These are phyloP conservation scores for Epinotia demarniana DNA, from an alignment of 2,888 invertebrate genomes.

Conservation along the genomic window DNA sequence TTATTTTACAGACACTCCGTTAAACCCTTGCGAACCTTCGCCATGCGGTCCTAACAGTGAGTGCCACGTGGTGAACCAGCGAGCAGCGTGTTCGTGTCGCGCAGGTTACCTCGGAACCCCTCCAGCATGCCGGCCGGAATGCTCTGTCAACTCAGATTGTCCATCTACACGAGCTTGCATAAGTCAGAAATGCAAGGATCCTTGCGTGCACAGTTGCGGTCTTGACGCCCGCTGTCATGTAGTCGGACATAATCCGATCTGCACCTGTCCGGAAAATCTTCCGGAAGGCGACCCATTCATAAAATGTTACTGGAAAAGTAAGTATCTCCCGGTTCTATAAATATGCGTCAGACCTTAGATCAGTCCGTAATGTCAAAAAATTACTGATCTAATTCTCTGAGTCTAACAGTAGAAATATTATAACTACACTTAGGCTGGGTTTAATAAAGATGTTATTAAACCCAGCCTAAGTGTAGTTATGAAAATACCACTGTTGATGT, in stretches of 20 bases:
- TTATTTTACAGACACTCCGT: constrained; percentile 54
- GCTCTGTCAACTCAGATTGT: constrained; percentile 91
- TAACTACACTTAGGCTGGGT: too few species aligned
- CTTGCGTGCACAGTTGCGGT: constrained; percentile 91
- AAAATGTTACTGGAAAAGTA: constrained; percentile 84
- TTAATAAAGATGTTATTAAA: too few species aligned
- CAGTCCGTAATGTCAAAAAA: too few species aligned
- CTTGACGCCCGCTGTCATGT: constrained; percentile 91
- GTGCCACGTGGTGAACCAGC: constrained; percentile 88
- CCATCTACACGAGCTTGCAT: constrained; percentile 89
- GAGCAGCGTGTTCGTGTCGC: constrained; percentile 90
- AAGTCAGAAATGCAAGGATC: constrained; percentile 90
- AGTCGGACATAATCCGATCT: constrained; percentile 91
- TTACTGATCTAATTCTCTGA: too few species aligned
- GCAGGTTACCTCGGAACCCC: constrained; percentile 89
- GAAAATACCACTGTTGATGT: too few species aligned
- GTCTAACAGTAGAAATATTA: too few species aligned
- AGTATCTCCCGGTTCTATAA: constrained; percentile 49
- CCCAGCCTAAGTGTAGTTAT: too few species aligned
- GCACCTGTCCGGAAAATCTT: constrained; percentile 87
- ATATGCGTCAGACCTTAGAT: too few species aligned
- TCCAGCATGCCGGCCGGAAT: constrained; percentile 90
- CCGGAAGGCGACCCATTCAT: constrained; percentile 91
- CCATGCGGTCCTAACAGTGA: constrained; percentile 92
- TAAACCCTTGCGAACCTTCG: constrained; percentile 89